Evolutionary conservation across 30 jellyfish, hydroid and myxozoan species (phyloP).

Genomic region (Mastigias papua): DNA sequence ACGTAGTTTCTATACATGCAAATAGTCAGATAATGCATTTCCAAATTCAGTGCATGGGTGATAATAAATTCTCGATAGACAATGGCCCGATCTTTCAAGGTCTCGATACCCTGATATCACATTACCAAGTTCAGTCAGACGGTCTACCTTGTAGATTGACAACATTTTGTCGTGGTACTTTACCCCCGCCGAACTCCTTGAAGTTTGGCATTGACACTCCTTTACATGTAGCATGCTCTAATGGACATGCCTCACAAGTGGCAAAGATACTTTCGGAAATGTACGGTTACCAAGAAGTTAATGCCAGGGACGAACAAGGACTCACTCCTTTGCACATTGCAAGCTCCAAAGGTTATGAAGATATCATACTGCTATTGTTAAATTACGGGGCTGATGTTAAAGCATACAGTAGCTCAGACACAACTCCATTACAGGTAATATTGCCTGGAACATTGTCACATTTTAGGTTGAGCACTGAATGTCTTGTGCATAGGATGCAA

Average conservation of each 20-base stretch:
- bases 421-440: constrained; percentile 85
- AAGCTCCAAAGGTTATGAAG: constrained; percentile 74
- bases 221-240: constrained; percentile 77
- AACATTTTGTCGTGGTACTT: constrained; percentile 71
- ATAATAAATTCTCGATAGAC: constrained; percentile 81
- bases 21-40: constrained; percentile 80
- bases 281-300: constrained; percentile 58
- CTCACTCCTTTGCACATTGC: constrained; percentile 89
- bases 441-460: not conserved
- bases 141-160: constrained; percentile 90
- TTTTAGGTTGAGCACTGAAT: no score
- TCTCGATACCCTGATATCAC: constrained; percentile 77
- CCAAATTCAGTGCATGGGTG: constrained; percentile 88
- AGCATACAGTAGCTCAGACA: constrained; percentile 79
- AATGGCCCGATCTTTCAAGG: constrained; percentile 96
- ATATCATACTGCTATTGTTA: constrained; percentile 58
- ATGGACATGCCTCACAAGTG: constrained; percentile 52
- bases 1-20: constrained; percentile 75
- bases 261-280: constrained; percentile 70
- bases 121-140: constrained; percentile 79
- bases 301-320: constrained; percentile 85
- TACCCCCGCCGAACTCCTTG: constrained; percentile 82
- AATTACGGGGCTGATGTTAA: constrained; percentile 75
- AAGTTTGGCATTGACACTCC: constrained; percentile 84
- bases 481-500: not conserved